These are phyloP conservation scores for Peucedramus taeniatus DNA, from an alignment of 2,113 vertebrate genomes.

Conservation along the genomic window DNA sequence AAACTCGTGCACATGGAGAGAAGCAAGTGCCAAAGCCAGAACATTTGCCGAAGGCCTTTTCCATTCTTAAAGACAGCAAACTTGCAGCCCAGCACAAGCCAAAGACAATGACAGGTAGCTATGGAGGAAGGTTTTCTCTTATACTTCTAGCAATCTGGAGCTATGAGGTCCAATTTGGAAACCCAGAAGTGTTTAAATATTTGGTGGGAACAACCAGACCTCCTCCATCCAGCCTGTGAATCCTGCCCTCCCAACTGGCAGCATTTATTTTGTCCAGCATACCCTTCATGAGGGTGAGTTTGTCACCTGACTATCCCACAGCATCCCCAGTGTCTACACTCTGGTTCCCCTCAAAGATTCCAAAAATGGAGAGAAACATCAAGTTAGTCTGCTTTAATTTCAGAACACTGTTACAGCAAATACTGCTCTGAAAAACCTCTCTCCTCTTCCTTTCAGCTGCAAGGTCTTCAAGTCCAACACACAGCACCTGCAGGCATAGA, in stretches of 20 bases:
- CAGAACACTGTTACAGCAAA: background rate
- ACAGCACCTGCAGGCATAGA: background rate
- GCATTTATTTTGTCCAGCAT: background rate
- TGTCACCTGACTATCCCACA: background rate
- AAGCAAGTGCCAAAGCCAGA: conserved; percentile 27
- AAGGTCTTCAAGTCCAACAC: background rate
- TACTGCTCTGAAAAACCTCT: background rate
- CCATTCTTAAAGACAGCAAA: background rate
- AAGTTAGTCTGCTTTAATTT: background rate
- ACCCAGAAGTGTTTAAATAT: background rate
- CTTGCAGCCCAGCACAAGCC: background rate
- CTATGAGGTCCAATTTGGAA: background rate
- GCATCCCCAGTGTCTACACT: background rate
- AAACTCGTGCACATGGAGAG: background rate
- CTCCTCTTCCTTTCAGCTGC: background rate
- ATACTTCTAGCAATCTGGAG: background rate
- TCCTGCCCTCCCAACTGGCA: background rate
- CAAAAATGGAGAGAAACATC: background rate
- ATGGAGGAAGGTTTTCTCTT: background rate
- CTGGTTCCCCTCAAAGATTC: background rate
- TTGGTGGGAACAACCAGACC: background rate
- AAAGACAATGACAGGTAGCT: background rate
- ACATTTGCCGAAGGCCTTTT: background rate
- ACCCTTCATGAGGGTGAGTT: background rate
- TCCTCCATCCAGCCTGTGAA: background rate